Evolutionary conservation across 2,888 invertebrate genomes (phyloP).

Genomic region (Rosalia funebris): DNA sequence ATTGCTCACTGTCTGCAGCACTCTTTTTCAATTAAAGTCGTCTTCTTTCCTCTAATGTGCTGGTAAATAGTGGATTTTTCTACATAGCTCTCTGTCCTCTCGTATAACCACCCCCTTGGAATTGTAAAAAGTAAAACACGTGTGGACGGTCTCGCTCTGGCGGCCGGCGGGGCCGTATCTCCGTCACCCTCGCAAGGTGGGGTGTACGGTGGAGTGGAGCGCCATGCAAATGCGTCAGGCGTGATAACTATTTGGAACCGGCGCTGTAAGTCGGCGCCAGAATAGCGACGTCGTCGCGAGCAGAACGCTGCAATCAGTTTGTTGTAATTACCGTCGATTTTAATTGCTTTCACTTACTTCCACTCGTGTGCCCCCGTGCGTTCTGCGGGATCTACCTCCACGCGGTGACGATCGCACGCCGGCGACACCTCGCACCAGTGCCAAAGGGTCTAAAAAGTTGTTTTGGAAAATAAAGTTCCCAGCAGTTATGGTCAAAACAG

Average conservation of each 20-base stretch:
- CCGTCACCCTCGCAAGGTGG: constrained; percentile 55
- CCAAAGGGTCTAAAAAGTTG: constrained; percentile 10
- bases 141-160: constrained; percentile 49
- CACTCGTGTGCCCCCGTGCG: constrained; percentile 42
- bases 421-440: constrained; percentile 2
- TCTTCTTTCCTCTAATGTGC: constrained; percentile 55
- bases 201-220: constrained; percentile 54
- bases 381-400: not conserved
- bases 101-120: constrained; percentile 41
- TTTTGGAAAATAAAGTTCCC: constrained; percentile 9
- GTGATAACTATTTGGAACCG: constrained; percentile 64
- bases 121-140: constrained; percentile 60
- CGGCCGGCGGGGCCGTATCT: constrained; percentile 50
- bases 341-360: constrained; percentile 57
- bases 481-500: constrained; percentile 8
- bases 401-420: not conserved
- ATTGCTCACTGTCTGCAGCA: constrained; percentile 48
- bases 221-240: constrained; percentile 65
- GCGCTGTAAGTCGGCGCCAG: constrained; percentile 63
- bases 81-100: constrained; percentile 50
- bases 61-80: constrained; percentile 57
- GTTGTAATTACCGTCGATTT: constrained; percentile 59
- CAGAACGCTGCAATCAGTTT: constrained; percentile 62
- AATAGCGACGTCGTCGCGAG: constrained; percentile 63
- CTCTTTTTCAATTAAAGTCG: constrained; percentile 50